These are phyloP conservation scores for Neostethus bicornis DNA, from an alignment of 2,797 vertebrate genomes.

Conservation along the genomic window DNA sequence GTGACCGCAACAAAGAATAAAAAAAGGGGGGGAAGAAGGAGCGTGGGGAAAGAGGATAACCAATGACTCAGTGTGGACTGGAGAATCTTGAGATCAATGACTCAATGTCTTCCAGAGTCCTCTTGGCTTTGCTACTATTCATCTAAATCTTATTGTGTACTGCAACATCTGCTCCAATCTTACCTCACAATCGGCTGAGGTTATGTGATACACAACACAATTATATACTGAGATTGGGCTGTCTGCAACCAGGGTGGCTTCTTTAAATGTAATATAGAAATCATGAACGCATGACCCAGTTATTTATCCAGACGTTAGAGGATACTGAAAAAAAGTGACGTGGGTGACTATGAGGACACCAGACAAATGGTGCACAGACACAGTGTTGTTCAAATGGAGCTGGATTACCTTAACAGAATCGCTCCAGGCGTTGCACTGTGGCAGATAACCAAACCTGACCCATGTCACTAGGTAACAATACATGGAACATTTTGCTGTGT, in stretches of 20 bases:
- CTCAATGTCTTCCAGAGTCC: conserved; percentile 70
- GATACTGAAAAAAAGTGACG: conserved; percentile 48
- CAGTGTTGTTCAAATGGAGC: conserved; percentile 43
- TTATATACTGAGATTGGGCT: conserved; percentile 41
- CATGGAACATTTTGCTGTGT: conserved; percentile 65
- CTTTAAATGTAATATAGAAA: conserved; percentile 47
- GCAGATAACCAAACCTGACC: conserved; percentile 53
- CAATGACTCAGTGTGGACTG: conserved; percentile 48
- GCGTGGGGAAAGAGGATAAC: conserved; percentile 62
- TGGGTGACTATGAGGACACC: conserved; percentile 52
- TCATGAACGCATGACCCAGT: conserved; percentile 51
- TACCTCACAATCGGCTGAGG: conserved; percentile 44
- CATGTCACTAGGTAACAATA: conserved; percentile 49
- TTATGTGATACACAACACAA: conserved; percentile 40
- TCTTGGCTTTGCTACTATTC: conserved; percentile 48
- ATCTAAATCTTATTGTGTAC: conserved; percentile 49
- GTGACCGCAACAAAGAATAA: conserved; percentile 76
- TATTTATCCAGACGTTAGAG: conserved; percentile 51
- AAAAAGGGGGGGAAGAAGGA: conserved; percentile 64
- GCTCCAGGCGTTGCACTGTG: conserved; percentile 30
- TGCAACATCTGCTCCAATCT: conserved; percentile 47
- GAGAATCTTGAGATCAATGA: conserved; percentile 65
- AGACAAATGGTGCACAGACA: conserved; percentile 36
- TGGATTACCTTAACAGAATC: conserved; percentile 26
- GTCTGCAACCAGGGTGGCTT: conserved; percentile 45